Percentiles rank a stretch among this genome's conserved stretches.
phyloP scores from a whole-genome alignment of 2,888 invertebrate genomes.

The Caenorhabditis japonica region DNA sequence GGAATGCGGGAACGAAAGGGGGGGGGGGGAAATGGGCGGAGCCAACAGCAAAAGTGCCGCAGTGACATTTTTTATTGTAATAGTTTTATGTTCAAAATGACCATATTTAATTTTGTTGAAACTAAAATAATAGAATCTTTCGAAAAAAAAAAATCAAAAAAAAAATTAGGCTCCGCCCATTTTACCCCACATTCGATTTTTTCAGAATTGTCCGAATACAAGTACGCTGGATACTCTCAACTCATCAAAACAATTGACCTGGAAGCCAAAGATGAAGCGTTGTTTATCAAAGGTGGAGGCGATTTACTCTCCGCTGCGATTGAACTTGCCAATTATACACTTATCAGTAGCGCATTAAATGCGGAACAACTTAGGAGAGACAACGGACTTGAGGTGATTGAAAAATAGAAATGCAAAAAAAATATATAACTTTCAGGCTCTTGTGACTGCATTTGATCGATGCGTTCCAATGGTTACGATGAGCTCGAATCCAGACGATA shows the following conservation, averaged over 20 bases:
- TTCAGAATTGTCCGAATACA: slow-evolving; percentile 90
- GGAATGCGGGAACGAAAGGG: too few relatives aligned
- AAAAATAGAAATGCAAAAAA: too few relatives aligned
- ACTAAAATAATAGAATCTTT: too few relatives aligned
- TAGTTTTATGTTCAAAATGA: too few relatives aligned
- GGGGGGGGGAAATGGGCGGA: too few relatives aligned
- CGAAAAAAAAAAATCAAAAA: too few relatives aligned
- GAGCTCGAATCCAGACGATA: slow-evolving; percentile 85
- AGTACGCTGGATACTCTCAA: slow-evolving; percentile 98
- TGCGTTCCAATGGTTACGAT: slow-evolving; percentile 91
- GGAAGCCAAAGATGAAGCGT: slow-evolving; percentile 91
- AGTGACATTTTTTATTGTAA: too few relatives aligned
- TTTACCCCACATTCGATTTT: too few relatives aligned
- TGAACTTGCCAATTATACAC: slow-evolving; percentile 94
- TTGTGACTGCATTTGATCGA: slow-evolving; percentile 91
- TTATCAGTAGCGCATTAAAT: slow-evolving; percentile 94
- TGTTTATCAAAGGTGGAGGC: slow-evolving; percentile 85
- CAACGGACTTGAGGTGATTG: slow-evolving; percentile 85
- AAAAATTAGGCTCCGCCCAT: too few relatives aligned
- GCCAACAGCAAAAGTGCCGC: too few relatives aligned
- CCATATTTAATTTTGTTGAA: too few relatives aligned
- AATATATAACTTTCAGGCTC: too few relatives aligned
- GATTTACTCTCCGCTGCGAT: slow-evolving; percentile 91
- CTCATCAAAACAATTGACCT: slow-evolving; percentile 93
- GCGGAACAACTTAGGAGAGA: slow-evolving; percentile 96